Evolutionary conservation across 2,888 invertebrate genomes (phyloP).

Genomic region (Andrena praecox): DNA sequence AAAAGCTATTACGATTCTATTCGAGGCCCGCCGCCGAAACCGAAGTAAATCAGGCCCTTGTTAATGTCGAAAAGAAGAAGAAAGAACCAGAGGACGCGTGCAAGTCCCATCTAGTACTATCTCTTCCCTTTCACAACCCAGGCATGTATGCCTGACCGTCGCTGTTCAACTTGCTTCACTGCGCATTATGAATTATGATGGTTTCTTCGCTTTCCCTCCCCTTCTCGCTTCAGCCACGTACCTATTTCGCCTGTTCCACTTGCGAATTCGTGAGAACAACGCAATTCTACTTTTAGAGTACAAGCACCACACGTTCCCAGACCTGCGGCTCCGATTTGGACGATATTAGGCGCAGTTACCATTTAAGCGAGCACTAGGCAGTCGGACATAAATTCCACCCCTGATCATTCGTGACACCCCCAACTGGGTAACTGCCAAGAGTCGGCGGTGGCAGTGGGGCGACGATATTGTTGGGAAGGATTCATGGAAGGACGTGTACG

Average conservation of each 20-base stretch:
- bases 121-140: not conserved
- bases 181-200: not conserved
- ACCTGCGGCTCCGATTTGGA: not conserved
- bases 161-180: not conserved
- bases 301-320: conserved; percentile 4
- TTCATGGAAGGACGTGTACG: conserved; percentile 21
- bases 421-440: conserved; percentile 52
- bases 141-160: not conserved
- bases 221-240: not conserved
- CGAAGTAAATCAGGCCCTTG: conserved; percentile 19
- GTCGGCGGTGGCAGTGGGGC: conserved; percentile 25
- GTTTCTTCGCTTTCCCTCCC: not conserved
- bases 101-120: not conserved
- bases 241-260: not conserved
- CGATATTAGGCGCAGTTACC: conserved; percentile 9
- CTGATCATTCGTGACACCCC: conserved; percentile 30
- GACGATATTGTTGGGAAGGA: conserved; percentile 30
- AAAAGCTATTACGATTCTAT: conserved; percentile 45
- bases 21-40: not conserved
- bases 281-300: not conserved
- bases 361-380: conserved; percentile 21
- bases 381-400: conserved; percentile 47
- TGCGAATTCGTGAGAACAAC: conserved; percentile 24
- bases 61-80: not conserved
- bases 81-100: not conserved